Evolutionary conservation across 2,888 invertebrate species (phyloP).

Genomic region (Drosophila ustulata): DNA sequence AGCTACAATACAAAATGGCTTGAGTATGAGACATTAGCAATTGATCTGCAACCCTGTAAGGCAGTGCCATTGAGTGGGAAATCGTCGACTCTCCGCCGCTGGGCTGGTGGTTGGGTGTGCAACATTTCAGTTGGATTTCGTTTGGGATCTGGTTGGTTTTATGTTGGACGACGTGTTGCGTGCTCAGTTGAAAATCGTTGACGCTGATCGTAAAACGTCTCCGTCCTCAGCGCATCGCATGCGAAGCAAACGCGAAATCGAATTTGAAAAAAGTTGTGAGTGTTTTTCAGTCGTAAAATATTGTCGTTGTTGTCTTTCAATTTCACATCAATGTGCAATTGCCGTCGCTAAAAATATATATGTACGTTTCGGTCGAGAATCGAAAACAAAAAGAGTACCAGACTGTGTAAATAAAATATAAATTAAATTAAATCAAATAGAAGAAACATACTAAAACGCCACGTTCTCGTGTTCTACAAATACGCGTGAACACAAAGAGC

Average conservation of each 20-base stretch:
- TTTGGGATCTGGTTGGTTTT: constrained; percentile 38
- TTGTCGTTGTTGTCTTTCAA: constrained; percentile 45
- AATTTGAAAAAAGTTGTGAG: constrained; percentile 20
- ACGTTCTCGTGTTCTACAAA: constrained; percentile 68
- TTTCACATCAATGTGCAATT: constrained; percentile 71
- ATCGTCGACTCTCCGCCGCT: constrained; percentile 24
- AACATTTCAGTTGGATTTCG: constrained; percentile 35
- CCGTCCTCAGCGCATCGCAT: constrained; percentile 26
- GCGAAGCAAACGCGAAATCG: constrained; percentile 20
- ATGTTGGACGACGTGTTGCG: constrained; percentile 23
- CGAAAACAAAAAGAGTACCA: constrained; percentile 17
- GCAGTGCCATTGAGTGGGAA: constrained; percentile 54
- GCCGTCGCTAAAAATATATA: constrained; percentile 59
- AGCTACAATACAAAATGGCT: too few species aligned
- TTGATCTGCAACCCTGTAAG: constrained; percentile 21
- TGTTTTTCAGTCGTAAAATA: constrained; percentile 37
- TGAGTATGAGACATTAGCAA: not conserved
- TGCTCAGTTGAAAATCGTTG: constrained; percentile 60
- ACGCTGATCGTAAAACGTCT: constrained; percentile 56
- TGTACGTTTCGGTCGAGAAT: constrained; percentile 4
- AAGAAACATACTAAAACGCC: constrained; percentile 53
- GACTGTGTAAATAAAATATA: constrained; percentile 34
- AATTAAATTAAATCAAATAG: constrained; percentile 23
- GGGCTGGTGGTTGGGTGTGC: constrained; percentile 16
- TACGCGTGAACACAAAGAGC: constrained; percentile 26